These are phyloP conservation scores for Pomacea maculata DNA, from an alignment of 1,140 invertebrate genomes.

Conservation along the genomic window DNA sequence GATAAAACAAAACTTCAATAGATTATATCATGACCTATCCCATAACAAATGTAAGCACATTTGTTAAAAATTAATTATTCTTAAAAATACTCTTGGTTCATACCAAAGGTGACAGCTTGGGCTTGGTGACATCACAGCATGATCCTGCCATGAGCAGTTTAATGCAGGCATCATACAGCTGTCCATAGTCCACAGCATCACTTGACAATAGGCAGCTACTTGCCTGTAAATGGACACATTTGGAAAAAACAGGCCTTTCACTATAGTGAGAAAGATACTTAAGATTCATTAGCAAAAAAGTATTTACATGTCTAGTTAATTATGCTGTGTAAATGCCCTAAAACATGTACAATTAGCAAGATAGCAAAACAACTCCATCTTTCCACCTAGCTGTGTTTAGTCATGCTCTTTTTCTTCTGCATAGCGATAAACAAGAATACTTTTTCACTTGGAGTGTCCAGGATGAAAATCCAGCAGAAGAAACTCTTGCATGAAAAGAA, in stretches of 20 bases:
- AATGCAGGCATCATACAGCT: slow-evolving; percentile 85
- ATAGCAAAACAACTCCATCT: too few relatives aligned
- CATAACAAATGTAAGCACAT: too few relatives aligned
- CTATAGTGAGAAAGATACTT: background rate
- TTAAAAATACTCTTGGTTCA: slow-evolving; percentile 11
- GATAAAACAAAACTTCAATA: too few relatives aligned
- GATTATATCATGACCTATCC: too few relatives aligned
- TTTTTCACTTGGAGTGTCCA: background rate
- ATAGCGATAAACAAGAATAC: too few relatives aligned
- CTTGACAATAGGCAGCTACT: slow-evolving; percentile 92
- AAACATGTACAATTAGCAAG: too few relatives aligned
- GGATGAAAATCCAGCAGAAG: too few relatives aligned
- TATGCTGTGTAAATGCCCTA: background rate
- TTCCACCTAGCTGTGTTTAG: too few relatives aligned
- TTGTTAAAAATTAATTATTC: too few relatives aligned
- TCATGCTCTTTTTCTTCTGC: too few relatives aligned
- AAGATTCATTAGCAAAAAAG: background rate
- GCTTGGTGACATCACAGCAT: slow-evolving; percentile 60
- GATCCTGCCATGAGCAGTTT: slow-evolving; percentile 72
- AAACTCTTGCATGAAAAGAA: too few relatives aligned
- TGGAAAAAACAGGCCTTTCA: background rate
- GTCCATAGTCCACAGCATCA: slow-evolving; percentile 88
- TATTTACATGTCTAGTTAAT: background rate
- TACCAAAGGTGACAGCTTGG: slow-evolving; percentile 60
- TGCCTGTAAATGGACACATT: slow-evolving; percentile 68